A percentile compares a stretch with the other conserved stretches of the same genome.
phyloP scores from a whole-genome alignment of 2,797 vertebrate genomes.

The Karalla daura region DNA sequence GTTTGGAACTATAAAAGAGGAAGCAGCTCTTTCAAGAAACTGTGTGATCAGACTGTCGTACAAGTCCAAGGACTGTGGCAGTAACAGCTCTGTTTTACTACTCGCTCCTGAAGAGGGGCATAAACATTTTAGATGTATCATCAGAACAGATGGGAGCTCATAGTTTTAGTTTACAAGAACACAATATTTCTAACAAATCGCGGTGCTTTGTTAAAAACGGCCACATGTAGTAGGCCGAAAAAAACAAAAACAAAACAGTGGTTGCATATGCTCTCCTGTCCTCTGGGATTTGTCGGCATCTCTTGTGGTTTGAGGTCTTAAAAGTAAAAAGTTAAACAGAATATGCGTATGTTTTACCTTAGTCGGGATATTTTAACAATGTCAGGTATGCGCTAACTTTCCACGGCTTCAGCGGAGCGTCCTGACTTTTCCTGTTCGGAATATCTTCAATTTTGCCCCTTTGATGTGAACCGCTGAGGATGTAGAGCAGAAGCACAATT shows the following conservation, averaged over 20 bases:
- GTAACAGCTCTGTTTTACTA: slow-evolving; percentile 8
- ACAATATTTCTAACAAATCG: neutral
- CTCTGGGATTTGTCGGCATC: neutral
- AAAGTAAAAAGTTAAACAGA: slow-evolving; percentile 9
- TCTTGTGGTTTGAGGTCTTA: neutral
- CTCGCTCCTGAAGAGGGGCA: slow-evolving; percentile 10
- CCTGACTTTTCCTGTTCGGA: slow-evolving; percentile 23
- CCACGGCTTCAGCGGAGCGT: slow-evolving; percentile 36
- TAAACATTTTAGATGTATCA: slow-evolving; percentile 20
- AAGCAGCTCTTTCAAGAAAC: slow-evolving; percentile 17
- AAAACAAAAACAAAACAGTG: neutral
- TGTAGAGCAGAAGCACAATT: slow-evolving; percentile 52
- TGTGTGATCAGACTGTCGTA: neutral
- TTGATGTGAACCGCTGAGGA: slow-evolving; percentile 60
- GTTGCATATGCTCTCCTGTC: neutral
- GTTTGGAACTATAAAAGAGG: slow-evolving; percentile 26
- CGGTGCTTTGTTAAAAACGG: neutral
- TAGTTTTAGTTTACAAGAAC: neutral
- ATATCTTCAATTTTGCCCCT: slow-evolving; percentile 38
- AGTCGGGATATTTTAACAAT: slow-evolving; percentile 23
- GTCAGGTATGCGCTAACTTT: slow-evolving; percentile 13
- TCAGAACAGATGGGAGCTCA: slow-evolving; percentile 15
- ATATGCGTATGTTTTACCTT: slow-evolving; percentile 7
- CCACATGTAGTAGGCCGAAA: neutral
- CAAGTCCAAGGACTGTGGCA: neutral